Percentiles rank a stretch among this genome's conserved stretches.
Conservation (phyloP, 2,888 invertebrate species). For the Allolobophora icterica region DNA sequence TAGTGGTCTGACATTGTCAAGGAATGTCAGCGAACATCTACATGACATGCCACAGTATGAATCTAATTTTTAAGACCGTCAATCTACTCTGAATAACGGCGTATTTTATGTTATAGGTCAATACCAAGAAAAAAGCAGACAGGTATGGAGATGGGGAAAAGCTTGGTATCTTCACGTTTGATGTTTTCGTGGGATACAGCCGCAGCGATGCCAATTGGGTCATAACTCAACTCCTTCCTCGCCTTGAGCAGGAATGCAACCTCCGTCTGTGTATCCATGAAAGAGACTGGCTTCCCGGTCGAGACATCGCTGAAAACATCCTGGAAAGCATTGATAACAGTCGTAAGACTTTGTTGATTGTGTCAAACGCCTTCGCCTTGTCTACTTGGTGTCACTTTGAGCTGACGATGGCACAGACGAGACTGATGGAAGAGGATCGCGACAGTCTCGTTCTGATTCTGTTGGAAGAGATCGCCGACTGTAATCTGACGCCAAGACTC, state of each 20-base stretch:
- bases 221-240: conserved; percentile 72
- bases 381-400: conserved; percentile 80
- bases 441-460: conserved; percentile 74
- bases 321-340: conserved; percentile 76
- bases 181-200: conserved; percentile 76
- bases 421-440: conserved; percentile 64
- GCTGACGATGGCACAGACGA: conserved; percentile 75
- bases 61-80: too few relatives aligned
- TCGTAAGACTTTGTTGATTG: conserved; percentile 72
- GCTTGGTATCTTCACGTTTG: conserved; percentile 67
- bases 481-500: conserved; percentile 72
- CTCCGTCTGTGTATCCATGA: conserved; percentile 76
- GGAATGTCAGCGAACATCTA: too few relatives aligned
- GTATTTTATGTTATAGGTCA: neutral
- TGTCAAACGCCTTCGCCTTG: conserved; percentile 72
- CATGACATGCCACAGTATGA: too few relatives aligned
- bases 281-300: conserved; percentile 77
- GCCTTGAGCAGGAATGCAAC: conserved; percentile 68
- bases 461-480: conserved; percentile 73
- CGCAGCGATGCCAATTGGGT: conserved; percentile 75
- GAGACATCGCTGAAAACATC: conserved; percentile 76
- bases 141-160: neutral
- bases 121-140: neutral
- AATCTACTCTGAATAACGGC: too few relatives aligned
- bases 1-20: too few relatives aligned